Conservation (phyloP, 2,888 invertebrate genomes). For the Phanerotoma sp. region DNA sequence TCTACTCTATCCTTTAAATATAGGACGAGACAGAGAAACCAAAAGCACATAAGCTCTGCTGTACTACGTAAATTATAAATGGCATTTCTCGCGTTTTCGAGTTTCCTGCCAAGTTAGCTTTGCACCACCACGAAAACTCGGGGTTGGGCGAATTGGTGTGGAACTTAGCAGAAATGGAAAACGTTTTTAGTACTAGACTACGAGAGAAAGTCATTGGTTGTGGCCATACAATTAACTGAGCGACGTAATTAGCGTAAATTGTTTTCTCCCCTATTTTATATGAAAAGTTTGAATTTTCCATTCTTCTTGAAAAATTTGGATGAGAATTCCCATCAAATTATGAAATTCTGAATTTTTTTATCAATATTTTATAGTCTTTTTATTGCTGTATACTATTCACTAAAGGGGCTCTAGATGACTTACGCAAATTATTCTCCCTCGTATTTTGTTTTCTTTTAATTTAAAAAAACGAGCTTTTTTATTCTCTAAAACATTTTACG, state of each 20-base stretch:
- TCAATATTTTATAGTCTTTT: too few species aligned
- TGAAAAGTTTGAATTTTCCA: neutral
- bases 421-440: too few species aligned
- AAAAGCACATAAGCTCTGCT: constrained; percentile 34
- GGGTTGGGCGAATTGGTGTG: constrained; percentile 28
- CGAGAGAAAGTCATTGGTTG: constrained; percentile 20
- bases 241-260: constrained; percentile 56
- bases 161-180: constrained; percentile 23
- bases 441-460: too few species aligned
- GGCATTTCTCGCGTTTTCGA: constrained; percentile 42
- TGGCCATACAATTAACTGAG: constrained; percentile 52
- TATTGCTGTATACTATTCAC: too few species aligned
- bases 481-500: too few species aligned
- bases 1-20: neutral
- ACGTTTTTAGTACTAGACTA: neutral
- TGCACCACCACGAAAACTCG: constrained; percentile 16
- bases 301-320: neutral
- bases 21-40: constrained; percentile 9
- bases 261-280: constrained; percentile 44
- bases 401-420: too few species aligned
- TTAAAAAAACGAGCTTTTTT: too few species aligned
- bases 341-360: too few species aligned
- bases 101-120: constrained; percentile 20
- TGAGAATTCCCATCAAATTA: neutral
- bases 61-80: constrained; percentile 52